These are phyloP conservation scores for Aramus guarauna DNA, from an alignment of 2,113 vertebrate genomes.

Conservation along the genomic window DNA sequence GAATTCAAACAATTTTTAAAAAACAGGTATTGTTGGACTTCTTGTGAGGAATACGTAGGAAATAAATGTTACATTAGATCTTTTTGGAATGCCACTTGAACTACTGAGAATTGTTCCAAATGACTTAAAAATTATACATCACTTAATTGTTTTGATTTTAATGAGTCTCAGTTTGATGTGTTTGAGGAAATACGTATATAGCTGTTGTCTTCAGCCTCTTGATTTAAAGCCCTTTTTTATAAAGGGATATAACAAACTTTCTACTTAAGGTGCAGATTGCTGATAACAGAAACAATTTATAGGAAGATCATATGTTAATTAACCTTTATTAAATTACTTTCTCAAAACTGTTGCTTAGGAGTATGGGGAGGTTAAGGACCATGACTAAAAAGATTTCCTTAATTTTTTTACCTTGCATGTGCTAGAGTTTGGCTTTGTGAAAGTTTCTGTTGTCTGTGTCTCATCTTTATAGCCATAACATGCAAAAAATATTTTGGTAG, in stretches of 20 bases:
- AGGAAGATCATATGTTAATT: neutral
- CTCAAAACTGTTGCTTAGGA: neutral
- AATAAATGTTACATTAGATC: rapidly evolving
- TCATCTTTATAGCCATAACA: neutral
- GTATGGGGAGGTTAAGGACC: neutral
- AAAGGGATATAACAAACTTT: neutral
- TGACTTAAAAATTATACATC: neutral
- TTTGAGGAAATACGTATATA: neutral
- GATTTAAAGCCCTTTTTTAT: neutral
- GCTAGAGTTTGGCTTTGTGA: neutral
- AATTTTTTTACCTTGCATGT: neutral
- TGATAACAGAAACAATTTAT: neutral
- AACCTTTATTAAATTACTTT: neutral
- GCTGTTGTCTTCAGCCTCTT: neutral
- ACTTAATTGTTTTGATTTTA: neutral
- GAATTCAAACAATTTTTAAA: slow-evolving; percentile 91
- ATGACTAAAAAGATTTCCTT: neutral
- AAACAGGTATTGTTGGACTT: slow-evolving; percentile 74
- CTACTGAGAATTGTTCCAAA: neutral
- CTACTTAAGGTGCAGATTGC: neutral
- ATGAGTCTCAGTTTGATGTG: neutral
- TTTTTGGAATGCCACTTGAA: rapidly evolving
- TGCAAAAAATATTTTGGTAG: neutral
- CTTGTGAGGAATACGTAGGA: neutral
- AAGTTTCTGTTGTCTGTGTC: neutral